Base-by-base conservation (phyloP, 2,797 vertebrate genomes). In the Taeniopygia guttata region DNA sequence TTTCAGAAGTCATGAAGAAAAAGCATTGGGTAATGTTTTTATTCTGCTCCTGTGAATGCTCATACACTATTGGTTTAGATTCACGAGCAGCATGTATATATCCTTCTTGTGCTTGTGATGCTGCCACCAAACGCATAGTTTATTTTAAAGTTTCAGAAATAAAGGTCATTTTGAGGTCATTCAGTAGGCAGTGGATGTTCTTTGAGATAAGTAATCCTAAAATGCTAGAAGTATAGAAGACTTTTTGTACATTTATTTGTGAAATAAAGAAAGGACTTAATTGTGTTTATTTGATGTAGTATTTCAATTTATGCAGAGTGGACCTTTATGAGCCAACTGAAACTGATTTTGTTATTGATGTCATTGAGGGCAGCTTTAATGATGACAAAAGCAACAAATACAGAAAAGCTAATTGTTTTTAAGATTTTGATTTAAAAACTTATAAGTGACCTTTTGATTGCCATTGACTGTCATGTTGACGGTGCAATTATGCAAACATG, bases 11-110 rank as follows among this genome's bases (percentile, higher is more conserved):
- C 81, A 58, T 22, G 62, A 89, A 76, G 83, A 79, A 94, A 93
- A 96, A 59, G 85, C 82, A 89, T 64, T 90, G 85, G 59, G 90
- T 83, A 63, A 40, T 84, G 78, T 95, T 96, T 96, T 93, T 92
- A 51, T 95, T 96, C 94, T 67, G 27, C 54, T 89, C 68, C 81
- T 74, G 11, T 91, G 87, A 94, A 67, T 91, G 64, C 55, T 91
- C 1, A 3, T 54, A 51, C 26, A 11, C 55, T 49, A 16, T 34
- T 92, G 76, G 54, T 80, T 96, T 74, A 67, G 70, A 52, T 9
- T 91, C 76, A 32, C 40, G 34, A 93, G 43, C 34, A 51, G 26
- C 54, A 55, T 83, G 84, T 72, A 81, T 76, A 25, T 70, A 29
- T 58, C 43, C 52, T 83, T 30, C 70, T 62, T 66, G 51, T 48